phyloP scores from a whole-genome alignment of 2,113 vertebrate genomes.

The Peucedramus taeniatus region DNA sequence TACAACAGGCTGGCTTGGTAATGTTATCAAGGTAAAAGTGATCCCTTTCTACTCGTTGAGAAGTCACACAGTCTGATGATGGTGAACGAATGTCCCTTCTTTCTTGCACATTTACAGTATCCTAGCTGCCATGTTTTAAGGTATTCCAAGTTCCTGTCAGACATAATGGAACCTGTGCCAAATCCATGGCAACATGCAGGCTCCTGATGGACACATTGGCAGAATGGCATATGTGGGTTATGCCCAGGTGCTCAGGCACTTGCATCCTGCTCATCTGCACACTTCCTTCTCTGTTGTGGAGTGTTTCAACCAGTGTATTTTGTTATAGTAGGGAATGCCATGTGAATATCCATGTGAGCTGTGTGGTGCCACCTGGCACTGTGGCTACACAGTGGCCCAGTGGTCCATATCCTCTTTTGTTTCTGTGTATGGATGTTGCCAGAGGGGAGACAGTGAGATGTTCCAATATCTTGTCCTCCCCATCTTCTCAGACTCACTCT shows the following conservation, averaged over 20 bases:
- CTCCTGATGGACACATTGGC: not conserved
- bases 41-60: not conserved
- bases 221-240: not conserved
- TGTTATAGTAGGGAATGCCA: not conserved
- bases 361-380: not conserved
- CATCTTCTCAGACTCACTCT: not conserved
- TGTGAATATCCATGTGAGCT: not conserved
- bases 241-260: not conserved
- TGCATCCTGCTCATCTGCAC: not conserved
- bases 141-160: not conserved
- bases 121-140: not conserved
- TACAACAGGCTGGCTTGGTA: not conserved
- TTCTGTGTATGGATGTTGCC: not conserved
- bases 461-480: rapidly evolving
- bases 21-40: not conserved
- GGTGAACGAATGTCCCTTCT: not conserved
- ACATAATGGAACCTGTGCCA: not conserved
- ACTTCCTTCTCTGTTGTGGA: not conserved
- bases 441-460: not conserved
- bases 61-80: not conserved
- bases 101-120: not conserved
- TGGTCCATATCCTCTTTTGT: not conserved
- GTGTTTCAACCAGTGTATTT: not conserved
- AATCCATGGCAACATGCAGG: not conserved
- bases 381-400: not conserved